Percentiles rank a stretch among this genome's conserved stretches.
Evolutionary conservation across 2,888 invertebrate species (phyloP).

Genomic region (Sinodicranocentrus sp.): DNA sequence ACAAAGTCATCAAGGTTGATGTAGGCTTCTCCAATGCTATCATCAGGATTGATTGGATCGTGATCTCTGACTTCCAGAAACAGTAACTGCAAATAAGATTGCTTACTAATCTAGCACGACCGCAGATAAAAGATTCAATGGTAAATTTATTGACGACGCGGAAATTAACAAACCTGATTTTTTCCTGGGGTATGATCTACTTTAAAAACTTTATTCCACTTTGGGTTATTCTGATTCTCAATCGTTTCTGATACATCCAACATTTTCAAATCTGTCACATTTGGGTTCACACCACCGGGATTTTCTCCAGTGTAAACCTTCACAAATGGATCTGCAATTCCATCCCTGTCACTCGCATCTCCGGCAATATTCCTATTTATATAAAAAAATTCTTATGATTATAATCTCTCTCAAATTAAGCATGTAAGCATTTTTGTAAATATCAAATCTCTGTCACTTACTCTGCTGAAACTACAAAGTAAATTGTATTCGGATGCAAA

Average conservation of each 20-base stretch:
- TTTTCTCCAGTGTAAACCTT: conserved; percentile 64
- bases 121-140: too few species aligned
- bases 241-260: conserved; percentile 64
- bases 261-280: conserved; percentile 19
- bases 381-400: conserved; percentile 2
- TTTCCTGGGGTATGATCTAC: conserved; percentile 56
- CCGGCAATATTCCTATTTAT: conserved; percentile 59
- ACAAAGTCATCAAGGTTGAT: conserved; percentile 69
- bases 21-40: conserved; percentile 64
- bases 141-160: too few species aligned
- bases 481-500: conserved; percentile 32
- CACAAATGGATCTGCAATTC: conserved; percentile 69
- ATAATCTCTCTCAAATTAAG: not conserved
- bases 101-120: too few species aligned
- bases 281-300: conserved; percentile 5
- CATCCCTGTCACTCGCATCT: conserved; percentile 41
- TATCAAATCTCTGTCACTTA: conserved; percentile 40
- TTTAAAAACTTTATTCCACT: conserved; percentile 70
- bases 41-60: conserved; percentile 72
- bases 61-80: conserved; percentile 70
- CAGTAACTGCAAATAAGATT: too few species aligned
- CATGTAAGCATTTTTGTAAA: not conserved
- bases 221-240: conserved; percentile 63
- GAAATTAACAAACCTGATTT: conserved; percentile 48
- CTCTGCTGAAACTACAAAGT: conserved; percentile 71